phyloP scores from a whole-genome alignment of 2,797 vertebrate species.

The Dromococcyx pavoninus region DNA sequence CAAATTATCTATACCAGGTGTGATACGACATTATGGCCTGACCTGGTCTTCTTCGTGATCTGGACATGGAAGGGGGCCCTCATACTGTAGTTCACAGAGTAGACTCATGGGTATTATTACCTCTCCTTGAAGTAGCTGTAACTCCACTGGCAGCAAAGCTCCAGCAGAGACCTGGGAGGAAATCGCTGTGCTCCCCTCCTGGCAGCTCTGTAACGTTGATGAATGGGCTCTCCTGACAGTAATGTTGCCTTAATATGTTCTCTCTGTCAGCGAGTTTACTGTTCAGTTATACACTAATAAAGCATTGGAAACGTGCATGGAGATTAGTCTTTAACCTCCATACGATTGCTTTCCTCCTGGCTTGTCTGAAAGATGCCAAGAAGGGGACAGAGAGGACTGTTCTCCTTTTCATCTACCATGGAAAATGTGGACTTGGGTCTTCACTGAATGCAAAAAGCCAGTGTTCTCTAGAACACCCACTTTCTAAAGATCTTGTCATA shows the following conservation, averaged over 20 bases:
- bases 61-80: not conserved
- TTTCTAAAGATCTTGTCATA: not conserved
- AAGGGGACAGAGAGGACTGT: not conserved
- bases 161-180: not conserved
- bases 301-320: not conserved
- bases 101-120: accelerated
- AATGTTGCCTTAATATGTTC: not conserved
- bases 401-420: not conserved
- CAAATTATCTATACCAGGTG: not conserved
- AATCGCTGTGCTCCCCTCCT: not conserved
- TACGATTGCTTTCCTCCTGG: not conserved
- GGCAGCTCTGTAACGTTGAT: not conserved
- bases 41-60: not conserved
- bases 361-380: not conserved
- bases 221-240: not conserved
- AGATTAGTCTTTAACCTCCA: not conserved
- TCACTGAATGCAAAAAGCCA: not conserved
- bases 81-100: accelerated
- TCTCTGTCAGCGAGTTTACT: not conserved
- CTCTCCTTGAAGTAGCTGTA: not conserved
- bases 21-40: not conserved
- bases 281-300: not conserved
- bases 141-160: not conserved
- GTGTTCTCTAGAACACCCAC: not conserved
- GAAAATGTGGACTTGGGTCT: not conserved